Percentiles rank a stretch among this genome's conserved stretches.
These are phyloP conservation scores for Tapirus terrestris DNA, from an alignment of 2,113 vertebrate genomes.

Conservation along the genomic window DNA sequence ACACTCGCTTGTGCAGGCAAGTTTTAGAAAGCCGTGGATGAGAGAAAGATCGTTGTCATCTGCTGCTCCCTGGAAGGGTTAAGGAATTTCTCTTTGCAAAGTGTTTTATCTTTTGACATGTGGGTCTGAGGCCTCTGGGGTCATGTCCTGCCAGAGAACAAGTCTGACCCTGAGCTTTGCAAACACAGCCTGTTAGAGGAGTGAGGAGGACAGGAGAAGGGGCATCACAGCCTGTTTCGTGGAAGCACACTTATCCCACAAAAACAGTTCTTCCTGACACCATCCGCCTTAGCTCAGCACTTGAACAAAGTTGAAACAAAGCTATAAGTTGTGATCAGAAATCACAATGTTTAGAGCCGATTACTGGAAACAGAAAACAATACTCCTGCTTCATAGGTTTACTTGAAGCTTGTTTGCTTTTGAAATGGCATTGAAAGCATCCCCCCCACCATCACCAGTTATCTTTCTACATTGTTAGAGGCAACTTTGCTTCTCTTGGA, in stretches of 20 bases:
- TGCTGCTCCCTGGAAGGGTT: background rate
- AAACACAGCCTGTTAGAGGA: constrained; percentile 42
- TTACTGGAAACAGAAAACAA: background rate
- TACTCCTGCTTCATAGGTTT: background rate
- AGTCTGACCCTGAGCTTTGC: constrained; percentile 63
- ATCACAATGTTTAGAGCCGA: background rate
- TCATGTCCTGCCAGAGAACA: constrained; percentile 49
- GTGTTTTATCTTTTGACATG: constrained; percentile 5
- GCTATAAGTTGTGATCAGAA: background rate
- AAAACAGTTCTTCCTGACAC: background rate
- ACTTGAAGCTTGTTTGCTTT: background rate
- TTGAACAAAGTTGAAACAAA: background rate
- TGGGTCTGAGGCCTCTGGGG: background rate
- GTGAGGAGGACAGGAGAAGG: constrained; percentile 9
- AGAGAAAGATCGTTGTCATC: background rate
- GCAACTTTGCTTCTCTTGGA: constrained; percentile 42
- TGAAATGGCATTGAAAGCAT: constrained; percentile 20
- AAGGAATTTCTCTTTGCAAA: background rate
- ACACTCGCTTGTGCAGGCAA: background rate
- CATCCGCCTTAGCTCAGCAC: background rate
- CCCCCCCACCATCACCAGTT: background rate
- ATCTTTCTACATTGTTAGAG: constrained; percentile 25
- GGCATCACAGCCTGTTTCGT: constrained; percentile 28
- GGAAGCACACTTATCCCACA: background rate
- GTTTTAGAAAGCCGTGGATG: background rate